Evolutionary conservation across 2,113 vertebrate genomes (phyloP), one percentile per base, ranked within the genome.

Genomic region (Motacilla tschutschensis): DNA sequence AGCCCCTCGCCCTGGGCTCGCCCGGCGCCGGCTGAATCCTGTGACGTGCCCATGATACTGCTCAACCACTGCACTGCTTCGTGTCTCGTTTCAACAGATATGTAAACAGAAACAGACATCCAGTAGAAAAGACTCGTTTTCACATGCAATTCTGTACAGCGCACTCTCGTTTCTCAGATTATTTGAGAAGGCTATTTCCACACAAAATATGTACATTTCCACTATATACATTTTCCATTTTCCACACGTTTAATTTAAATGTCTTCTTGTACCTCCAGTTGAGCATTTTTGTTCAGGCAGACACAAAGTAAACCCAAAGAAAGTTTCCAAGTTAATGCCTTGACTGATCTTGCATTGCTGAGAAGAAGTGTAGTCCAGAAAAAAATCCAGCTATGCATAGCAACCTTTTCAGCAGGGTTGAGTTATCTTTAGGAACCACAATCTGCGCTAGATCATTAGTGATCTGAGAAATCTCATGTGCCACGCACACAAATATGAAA

Each of bases 401-500:
- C 87, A 99, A 91, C 76, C 98, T 98, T 95, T 98, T 98, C 70
- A 99, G 93, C 81, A 99, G 97, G 75, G 98, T 93, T 9, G 97
- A 91, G 75, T 90, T 98, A 92, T 99, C 99, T 96, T 99, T 99
- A 91, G 99, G 99, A 95, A 99, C 98, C 91, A 98, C 95, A 72
- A 99, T 97, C 96, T 99, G 98, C 26, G 99, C 98, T 65, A 99
- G 97, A 88, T 99, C 98, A 15, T 99, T 99, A 70, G 99, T 99
- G 95, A 99, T 99, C 94, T 98, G 98, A 13, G 98, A 99, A 88
- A 99, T 98, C 94, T 99, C 99, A 63, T 99, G 99, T 57, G 99
- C 99, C 85, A 98, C 98, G 28, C 99, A 99, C 21, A 99, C 99
- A 50, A 99, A 99, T 96, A 99, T 99, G 91, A 99, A 99, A 82